Evolutionary conservation across 2,888 invertebrate species (phyloP).

Genomic region (Stratiomys singularior): DNA sequence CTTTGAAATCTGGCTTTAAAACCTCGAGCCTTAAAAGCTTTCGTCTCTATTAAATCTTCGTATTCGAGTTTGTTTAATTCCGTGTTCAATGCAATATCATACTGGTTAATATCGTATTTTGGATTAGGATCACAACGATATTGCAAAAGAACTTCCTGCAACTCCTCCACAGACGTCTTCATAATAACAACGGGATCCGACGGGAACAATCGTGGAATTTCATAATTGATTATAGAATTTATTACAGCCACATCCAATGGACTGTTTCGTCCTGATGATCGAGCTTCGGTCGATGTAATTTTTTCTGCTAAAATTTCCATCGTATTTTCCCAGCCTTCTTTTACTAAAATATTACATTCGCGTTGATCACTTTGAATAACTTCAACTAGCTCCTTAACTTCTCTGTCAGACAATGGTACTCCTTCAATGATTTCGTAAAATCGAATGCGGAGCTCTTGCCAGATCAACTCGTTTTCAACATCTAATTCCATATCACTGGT

Average conservation of each 20-base stretch:
- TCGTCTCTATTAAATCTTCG: not conserved
- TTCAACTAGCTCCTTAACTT: not conserved
- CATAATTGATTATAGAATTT: not conserved
- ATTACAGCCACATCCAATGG: not conserved
- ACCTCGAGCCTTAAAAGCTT: not conserved
- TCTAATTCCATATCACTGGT: not conserved
- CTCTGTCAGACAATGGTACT: not conserved
- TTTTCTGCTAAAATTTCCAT: slow-evolving; percentile 1
- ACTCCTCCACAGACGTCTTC: not conserved
- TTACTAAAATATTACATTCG: not conserved
- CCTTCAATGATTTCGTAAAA: not conserved
- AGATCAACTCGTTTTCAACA: not conserved
- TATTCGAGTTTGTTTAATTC: not conserved
- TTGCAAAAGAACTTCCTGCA: not conserved
- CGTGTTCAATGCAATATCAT: not conserved
- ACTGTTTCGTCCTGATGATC: not conserved
- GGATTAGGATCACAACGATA: not conserved
- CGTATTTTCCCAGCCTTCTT: not conserved
- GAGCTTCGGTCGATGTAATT: not conserved
- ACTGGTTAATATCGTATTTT: not conserved
- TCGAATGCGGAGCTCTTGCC: not conserved
- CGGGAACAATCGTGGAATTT: not conserved
- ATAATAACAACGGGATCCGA: not conserved
- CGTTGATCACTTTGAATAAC: not conserved
- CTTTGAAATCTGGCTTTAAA: not conserved